phyloP scores from a whole-genome alignment of 2,797 vertebrate species.

The Uromys caudimaculatus region DNA sequence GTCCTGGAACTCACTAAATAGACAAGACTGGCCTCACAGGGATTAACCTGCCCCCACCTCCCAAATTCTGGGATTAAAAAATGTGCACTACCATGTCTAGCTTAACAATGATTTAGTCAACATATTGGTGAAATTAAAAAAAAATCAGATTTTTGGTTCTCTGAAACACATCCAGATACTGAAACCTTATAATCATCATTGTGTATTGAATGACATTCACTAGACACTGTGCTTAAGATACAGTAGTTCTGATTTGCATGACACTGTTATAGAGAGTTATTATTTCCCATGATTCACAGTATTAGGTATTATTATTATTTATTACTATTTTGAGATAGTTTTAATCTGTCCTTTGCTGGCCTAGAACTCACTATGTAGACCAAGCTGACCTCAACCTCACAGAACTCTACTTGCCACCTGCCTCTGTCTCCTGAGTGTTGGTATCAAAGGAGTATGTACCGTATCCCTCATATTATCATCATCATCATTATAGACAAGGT shows the following conservation, averaged over 20 bases:
- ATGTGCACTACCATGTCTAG: background rate
- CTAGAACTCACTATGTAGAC: background rate
- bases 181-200: constrained; percentile 20
- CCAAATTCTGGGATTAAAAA: background rate
- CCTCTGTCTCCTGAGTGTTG: background rate
- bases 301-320: background rate
- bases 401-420: background rate
- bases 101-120: background rate
- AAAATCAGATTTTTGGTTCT: constrained; percentile 26
- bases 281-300: constrained; percentile 8
- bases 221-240: background rate
- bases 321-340: background rate
- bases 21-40: background rate
- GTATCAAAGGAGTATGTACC: background rate
- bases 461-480: background rate
- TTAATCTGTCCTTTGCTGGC: background rate
- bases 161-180: constrained; percentile 42
- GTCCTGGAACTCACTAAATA: background rate
- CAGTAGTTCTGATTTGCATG: constrained; percentile 33
- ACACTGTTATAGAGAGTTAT: constrained; percentile 2
- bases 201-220: background rate
- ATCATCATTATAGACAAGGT: background rate
- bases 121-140: background rate
- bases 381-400: background rate
- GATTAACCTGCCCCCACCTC: background rate